Evolutionary conservation across 1,140 invertebrate species (phyloP).

Genomic region (Steinernema khuongi): DNA sequence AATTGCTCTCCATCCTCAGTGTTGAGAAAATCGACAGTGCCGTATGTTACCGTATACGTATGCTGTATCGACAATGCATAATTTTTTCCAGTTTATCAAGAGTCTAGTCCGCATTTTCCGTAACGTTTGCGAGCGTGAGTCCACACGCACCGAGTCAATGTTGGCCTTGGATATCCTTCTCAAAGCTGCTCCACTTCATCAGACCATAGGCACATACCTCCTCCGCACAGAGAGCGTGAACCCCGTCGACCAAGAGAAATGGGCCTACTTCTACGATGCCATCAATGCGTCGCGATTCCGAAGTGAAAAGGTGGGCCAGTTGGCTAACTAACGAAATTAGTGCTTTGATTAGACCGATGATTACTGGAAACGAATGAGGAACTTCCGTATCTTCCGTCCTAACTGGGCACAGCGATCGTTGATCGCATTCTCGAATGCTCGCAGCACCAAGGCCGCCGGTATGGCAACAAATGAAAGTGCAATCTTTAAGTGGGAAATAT

Average conservation of each 20-base stretch:
- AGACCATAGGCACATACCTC: neutral
- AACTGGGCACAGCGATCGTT: neutral
- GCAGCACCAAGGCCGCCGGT: neutral
- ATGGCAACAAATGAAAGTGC: too few relatives aligned
- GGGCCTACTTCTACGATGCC: constrained; percentile 4
- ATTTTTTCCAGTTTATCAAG: neutral
- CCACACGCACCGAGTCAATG: neutral
- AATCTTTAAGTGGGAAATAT: too few relatives aligned
- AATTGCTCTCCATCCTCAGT: neutral
- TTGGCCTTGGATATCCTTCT: neutral
- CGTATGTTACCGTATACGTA: neutral
- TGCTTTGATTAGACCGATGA: neutral
- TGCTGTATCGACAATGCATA: neutral
- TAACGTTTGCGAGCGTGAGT: neutral
- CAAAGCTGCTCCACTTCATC: neutral
- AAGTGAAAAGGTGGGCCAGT: neutral
- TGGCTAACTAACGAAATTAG: too few relatives aligned
- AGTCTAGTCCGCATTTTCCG: neutral
- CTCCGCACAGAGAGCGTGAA: neutral
- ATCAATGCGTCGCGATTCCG: neutral
- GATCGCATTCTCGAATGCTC: neutral
- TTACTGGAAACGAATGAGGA: neutral
- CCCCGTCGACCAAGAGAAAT: neutral
- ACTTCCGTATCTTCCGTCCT: constrained; percentile 3
- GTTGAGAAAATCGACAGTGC: neutral